A percentile compares a stretch with the other conserved stretches of the same genome.
phyloP scores from a whole-genome alignment of 2,888 invertebrate species.

The Nephrotoma flavescens region DNA sequence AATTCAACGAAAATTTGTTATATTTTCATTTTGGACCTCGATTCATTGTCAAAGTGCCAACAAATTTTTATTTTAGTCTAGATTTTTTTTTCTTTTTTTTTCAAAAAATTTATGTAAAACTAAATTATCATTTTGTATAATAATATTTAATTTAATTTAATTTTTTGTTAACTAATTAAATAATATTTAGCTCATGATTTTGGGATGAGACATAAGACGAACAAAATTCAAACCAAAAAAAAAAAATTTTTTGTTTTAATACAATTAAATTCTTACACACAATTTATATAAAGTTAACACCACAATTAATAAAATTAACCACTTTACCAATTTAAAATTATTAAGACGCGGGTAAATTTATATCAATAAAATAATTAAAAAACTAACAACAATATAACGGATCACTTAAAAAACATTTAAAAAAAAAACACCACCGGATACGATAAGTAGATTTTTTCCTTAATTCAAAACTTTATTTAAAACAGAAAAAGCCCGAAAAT shows the following conservation, averaged over 20 bases:
- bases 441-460: not conserved
- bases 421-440: not conserved
- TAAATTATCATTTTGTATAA: not conserved
- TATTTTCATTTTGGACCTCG: slow-evolving; percentile 6
- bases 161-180: not conserved
- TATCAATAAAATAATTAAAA: not conserved
- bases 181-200: not conserved
- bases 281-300: not conserved
- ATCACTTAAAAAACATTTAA: not conserved
- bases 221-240: not conserved
- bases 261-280: not conserved
- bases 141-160: not conserved
- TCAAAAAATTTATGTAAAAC: not conserved
- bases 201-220: not conserved
- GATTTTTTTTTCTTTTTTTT: not conserved
- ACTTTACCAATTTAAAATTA: not conserved
- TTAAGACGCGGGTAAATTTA: not conserved
- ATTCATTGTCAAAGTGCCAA: slow-evolving; percentile 9
- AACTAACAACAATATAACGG: not conserved
- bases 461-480: not conserved
- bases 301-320: not conserved
- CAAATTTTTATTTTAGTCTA: not conserved
- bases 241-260: not conserved
- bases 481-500: not conserved
- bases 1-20: not conserved